These are phyloP conservation scores for Lithobates pipiens DNA, from an alignment of 2,797 vertebrate species.

Conservation along the genomic window DNA sequence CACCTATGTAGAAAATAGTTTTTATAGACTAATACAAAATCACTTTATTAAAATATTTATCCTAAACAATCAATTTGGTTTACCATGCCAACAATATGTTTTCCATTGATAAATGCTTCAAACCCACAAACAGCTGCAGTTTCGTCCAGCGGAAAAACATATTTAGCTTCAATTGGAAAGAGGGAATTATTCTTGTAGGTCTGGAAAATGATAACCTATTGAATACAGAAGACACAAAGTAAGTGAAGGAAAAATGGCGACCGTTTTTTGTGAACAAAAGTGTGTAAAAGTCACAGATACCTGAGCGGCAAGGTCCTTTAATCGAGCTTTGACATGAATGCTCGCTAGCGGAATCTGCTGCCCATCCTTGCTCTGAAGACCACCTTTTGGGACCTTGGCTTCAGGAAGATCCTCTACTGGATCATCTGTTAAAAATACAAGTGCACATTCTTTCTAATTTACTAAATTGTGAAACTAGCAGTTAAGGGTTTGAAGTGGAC, in stretches of 20 bases:
- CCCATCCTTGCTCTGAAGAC: conserved; percentile 81
- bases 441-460: too few relatives aligned
- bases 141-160: conserved; percentile 87
- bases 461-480: too few relatives aligned
- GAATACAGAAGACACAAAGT: conserved; percentile 39
- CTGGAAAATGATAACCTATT: conserved; percentile 87
- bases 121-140: conserved; percentile 89
- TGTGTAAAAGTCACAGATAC: conserved; percentile 63
- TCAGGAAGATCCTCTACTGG: conserved; percentile 11
- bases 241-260: background rate
- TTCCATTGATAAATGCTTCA: conserved; percentile 91
- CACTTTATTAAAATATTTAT: background rate
- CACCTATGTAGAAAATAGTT: conserved; percentile 75
- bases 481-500: too few relatives aligned
- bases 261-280: background rate
- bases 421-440: conserved; percentile 17
- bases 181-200: conserved; percentile 81
- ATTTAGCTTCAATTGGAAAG: conserved; percentile 87
- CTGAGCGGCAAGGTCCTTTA: conserved; percentile 85
- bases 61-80: background rate
- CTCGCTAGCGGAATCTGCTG: conserved; percentile 81
- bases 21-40: background rate
- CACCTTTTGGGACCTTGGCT: conserved; percentile 68
- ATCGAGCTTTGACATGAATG: conserved; percentile 81
- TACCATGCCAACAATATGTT: conserved; percentile 88